Conservation (phyloP, 2,113 vertebrate species). For the Semicossyphus pulcher region DNA sequence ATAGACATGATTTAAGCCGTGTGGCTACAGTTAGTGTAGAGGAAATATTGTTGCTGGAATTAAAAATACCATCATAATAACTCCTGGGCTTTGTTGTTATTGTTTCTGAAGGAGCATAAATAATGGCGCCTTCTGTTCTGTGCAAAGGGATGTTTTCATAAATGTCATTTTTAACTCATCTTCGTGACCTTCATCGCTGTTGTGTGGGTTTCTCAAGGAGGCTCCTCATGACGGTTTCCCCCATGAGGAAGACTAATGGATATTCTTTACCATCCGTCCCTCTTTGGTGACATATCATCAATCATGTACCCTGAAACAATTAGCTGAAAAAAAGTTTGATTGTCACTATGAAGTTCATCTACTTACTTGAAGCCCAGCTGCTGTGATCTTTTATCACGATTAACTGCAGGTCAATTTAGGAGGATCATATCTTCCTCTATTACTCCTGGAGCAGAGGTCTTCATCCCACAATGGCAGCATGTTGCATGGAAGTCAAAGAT, state of each 20-base stretch:
- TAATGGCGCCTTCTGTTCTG: slow-evolving; percentile 19
- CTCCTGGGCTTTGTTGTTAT: not conserved
- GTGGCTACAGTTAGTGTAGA: not conserved
- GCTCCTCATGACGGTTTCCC: not conserved
- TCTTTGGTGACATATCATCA: slow-evolving; percentile 18
- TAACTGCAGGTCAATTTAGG: not conserved
- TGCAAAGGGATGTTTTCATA: slow-evolving; percentile 5
- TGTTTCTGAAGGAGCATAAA: slow-evolving; percentile 13
- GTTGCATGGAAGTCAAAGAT: not conserved
- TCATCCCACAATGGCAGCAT: not conserved
- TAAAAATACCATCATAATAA: slow-evolving; percentile 16
- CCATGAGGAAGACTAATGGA: slow-evolving; percentile 11
- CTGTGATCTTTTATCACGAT: not conserved
- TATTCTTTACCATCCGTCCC: not conserved
- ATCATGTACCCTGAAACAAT: slow-evolving; percentile 3
- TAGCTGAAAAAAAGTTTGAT: not conserved
- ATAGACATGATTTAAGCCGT: not conserved
- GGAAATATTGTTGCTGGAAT: slow-evolving; percentile 2
- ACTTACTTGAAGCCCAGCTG: not conserved
- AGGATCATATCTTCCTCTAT: not conserved
- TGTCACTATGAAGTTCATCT: not conserved
- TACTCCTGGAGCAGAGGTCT: not conserved
- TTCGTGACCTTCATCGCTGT: slow-evolving; percentile 14
- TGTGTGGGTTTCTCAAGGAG: not conserved
- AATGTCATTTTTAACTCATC: slow-evolving; percentile 19